These are phyloP conservation scores for Poeciliopsis paucimaculata DNA, from an alignment of 2,797 vertebrate genomes.

Conservation along the genomic window DNA sequence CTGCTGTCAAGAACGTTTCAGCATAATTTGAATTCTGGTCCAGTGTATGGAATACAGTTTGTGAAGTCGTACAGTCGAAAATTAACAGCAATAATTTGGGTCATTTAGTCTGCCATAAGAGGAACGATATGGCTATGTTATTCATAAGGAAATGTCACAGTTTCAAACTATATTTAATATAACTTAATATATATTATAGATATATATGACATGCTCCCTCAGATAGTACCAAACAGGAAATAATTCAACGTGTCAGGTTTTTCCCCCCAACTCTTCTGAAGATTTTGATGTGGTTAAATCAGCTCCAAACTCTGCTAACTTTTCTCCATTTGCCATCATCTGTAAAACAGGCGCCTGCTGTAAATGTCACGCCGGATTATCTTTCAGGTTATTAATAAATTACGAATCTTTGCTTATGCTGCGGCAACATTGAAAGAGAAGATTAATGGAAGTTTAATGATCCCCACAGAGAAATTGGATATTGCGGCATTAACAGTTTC, in stretches of 20 bases:
- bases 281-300: constrained; percentile 2
- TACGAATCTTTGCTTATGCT: constrained; percentile 27
- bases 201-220: constrained; percentile 6
- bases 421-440: constrained; percentile 23
- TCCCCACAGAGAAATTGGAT: constrained; percentile 35
- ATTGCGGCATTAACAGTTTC: constrained; percentile 56
- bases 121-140: not conserved
- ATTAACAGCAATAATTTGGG: too few species aligned
- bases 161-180: not conserved
- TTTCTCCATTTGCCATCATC: not conserved
- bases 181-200: not conserved
- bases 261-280: not conserved
- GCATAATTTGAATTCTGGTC: not conserved
- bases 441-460: constrained; percentile 59
- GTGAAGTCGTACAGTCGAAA: too few species aligned
- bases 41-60: not conserved
- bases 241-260: not conserved
- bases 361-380: constrained; percentile 60
- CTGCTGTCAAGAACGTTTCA: not conserved
- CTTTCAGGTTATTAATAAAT: constrained; percentile 42
- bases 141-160: not conserved
- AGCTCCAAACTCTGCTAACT: not conserved
- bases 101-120: too few species aligned
- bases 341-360: constrained; percentile 7
- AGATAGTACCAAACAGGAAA: not conserved